phyloP scores from a whole-genome alignment of 2,797 vertebrate species.

The Dallia pectoralis region DNA sequence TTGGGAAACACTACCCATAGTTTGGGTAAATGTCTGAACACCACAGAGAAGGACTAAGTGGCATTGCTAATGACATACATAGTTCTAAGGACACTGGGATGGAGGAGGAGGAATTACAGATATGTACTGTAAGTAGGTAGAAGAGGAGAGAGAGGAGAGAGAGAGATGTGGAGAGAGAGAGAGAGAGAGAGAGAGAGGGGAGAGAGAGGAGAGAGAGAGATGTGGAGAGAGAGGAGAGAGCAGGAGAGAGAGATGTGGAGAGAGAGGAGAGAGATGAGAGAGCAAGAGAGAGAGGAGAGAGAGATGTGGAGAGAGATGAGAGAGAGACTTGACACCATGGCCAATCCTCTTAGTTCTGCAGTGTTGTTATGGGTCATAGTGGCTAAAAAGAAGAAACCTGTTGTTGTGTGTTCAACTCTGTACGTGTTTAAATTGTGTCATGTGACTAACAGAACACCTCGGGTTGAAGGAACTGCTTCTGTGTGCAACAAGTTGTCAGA shows the following conservation, averaged over 20 bases:
- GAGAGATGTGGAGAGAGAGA: background rate
- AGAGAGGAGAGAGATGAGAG: too few relatives aligned
- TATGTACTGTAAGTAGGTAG: constrained; percentile 46
- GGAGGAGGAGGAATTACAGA: constrained; percentile 37
- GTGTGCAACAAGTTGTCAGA: too few relatives aligned
- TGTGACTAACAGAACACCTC: too few relatives aligned
- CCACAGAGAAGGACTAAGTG: background rate
- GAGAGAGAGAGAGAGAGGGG: background rate
- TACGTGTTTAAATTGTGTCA: too few relatives aligned
- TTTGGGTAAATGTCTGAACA: too few relatives aligned
- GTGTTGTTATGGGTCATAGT: background rate
- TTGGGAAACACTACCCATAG: too few relatives aligned
- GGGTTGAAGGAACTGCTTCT: too few relatives aligned
- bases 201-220: background rate
- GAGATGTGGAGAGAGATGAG: background rate
- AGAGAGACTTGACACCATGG: background rate
- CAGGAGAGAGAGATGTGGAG: background rate
- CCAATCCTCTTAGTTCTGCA: background rate
- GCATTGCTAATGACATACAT: background rate
- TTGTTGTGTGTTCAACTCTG: too few relatives aligned
- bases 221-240: background rate
- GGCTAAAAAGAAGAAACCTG: background rate
- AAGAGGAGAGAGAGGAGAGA: constrained; percentile 5
- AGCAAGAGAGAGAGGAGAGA: background rate
- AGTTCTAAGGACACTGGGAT: background rate